Conservation (phyloP, 2,888 invertebrate species). For the Cloeon dipterum region DNA sequence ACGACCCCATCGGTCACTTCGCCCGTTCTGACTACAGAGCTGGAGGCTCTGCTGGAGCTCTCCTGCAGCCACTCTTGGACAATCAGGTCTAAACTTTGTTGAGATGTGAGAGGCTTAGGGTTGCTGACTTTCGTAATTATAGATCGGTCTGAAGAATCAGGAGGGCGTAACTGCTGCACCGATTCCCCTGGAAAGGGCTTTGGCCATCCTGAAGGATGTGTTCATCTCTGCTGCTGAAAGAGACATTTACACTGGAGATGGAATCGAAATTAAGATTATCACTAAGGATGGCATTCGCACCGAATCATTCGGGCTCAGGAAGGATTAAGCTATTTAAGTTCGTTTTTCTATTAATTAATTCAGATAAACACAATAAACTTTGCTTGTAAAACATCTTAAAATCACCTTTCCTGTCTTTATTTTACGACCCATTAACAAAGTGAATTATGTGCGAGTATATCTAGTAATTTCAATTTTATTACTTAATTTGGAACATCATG, state of each 20-base stretch:
- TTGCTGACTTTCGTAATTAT: slow-evolving; percentile 10
- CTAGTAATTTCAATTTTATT: too few species aligned
- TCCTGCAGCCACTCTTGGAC: slow-evolving; percentile 86
- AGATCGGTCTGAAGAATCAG: slow-evolving; percentile 76
- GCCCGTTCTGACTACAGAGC: slow-evolving; percentile 68
- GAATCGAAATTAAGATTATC: slow-evolving; percentile 62
- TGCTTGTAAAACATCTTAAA: too few species aligned
- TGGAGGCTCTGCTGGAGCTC: slow-evolving; percentile 71
- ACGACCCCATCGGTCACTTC: slow-evolving; percentile 93
- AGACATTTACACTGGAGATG: slow-evolving; percentile 93
- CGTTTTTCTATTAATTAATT: too few species aligned
- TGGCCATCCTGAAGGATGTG: slow-evolving; percentile 74
- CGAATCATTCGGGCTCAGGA: slow-evolving; percentile 50
- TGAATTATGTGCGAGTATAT: too few species aligned
- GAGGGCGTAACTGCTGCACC: slow-evolving; percentile 32
- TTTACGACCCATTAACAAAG: too few species aligned
- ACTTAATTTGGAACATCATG: too few species aligned
- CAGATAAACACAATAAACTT: too few species aligned
- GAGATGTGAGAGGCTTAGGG: too few species aligned
- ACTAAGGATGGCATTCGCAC: slow-evolving; percentile 66
- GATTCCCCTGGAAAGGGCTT: slow-evolving; percentile 55
- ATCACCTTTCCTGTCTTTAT: too few species aligned
- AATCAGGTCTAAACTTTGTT: slow-evolving; percentile 42
- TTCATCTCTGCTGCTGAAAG: slow-evolving; percentile 96
- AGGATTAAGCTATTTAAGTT: slow-evolving; percentile 68